Base-by-base conservation (phyloP, 2,797 vertebrate genomes). In the Loris lydekkerianus region DNA sequence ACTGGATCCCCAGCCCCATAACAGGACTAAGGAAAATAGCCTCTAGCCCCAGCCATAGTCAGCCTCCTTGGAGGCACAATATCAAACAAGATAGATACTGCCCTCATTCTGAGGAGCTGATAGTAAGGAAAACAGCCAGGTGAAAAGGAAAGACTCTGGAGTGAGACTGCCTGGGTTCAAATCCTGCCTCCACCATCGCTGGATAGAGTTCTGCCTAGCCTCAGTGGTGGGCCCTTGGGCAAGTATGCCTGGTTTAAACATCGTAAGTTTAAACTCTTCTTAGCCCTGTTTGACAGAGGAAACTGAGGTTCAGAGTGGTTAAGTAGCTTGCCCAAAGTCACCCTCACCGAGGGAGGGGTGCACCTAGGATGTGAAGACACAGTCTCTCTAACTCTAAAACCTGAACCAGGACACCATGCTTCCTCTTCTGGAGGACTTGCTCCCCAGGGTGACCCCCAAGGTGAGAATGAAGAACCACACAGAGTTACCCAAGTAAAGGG, bases 261-360 rank as follows among this genome's bases (percentile, higher is more conserved):
- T 60, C 29, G 0, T 69, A 72, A 43, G 37, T 94, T 56, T 89
- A 63, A 89, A 77, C 61, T 61, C 4, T 58, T 17, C 15, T 77
- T 58, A 49, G 31, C 76, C 31, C 25, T 46, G 6, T 73, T 69
- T 78, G 56, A 70, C 67, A 85, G 29, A 95, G 31, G 73, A 93
- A 69, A 69, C 27, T 72, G 34, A 94, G 73, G 34, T 83, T 95
- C 78, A 69, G 25, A 93, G 93, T 63, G 27, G 70, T 60, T 40
- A 43, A 58, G 56, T 86, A 29, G 6, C 37, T 70, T 60, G 29
- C 61, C 43, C 82, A 56, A 7, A 73, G 69, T 58, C 69, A 23
- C 29, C 56, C 53, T 67, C 90, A 58, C 13, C 58, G 10, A 25
- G 31, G 60, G 86, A 65, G 34, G 14, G 14, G 43, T 53, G 18